Evolutionary conservation across 2,888 invertebrate genomes (phyloP).

Genomic region (Pyralis farinalis): DNA sequence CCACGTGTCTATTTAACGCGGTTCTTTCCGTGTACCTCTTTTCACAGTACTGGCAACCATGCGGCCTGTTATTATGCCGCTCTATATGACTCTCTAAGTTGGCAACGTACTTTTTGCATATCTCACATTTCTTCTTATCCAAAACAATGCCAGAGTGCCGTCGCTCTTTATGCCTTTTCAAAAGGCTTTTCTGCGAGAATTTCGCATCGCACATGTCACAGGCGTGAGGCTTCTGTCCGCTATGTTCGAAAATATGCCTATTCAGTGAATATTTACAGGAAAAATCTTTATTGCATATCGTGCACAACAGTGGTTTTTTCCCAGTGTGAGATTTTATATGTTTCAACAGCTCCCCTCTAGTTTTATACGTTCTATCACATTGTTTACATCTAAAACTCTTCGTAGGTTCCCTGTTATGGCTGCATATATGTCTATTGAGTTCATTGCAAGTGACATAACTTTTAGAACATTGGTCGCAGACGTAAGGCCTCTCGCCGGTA

Average conservation of each 20-base stretch:
- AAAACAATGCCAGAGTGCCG: slow-evolving; percentile 10
- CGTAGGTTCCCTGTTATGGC: neutral
- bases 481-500: slow-evolving; percentile 21
- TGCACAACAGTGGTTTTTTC: slow-evolving; percentile 15
- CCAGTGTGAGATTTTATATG: slow-evolving; percentile 17
- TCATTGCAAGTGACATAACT: neutral
- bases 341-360: slow-evolving; percentile 3
- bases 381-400: slow-evolving; percentile 14
- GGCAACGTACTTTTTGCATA: slow-evolving; percentile 26
- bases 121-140: slow-evolving; percentile 18
- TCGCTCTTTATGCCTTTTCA: slow-evolving; percentile 14
- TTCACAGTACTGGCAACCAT: slow-evolving; percentile 7
- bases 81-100: slow-evolving; percentile 26
- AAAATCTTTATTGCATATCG: slow-evolving; percentile 20
- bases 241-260: slow-evolving; percentile 22
- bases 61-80: slow-evolving; percentile 9
- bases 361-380: slow-evolving; percentile 11
- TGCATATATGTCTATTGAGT: slow-evolving; percentile 6
- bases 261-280: slow-evolving; percentile 19
- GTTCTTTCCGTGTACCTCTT: slow-evolving; percentile 23
- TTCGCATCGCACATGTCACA: slow-evolving; percentile 20
- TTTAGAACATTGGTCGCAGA: slow-evolving; percentile 16
- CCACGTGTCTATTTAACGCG: slow-evolving; percentile 27
- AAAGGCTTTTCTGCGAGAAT: slow-evolving; percentile 12
- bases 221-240: slow-evolving; percentile 6